Evolutionary conservation across 2,888 invertebrate species (phyloP), one percentile per base, ranked within the genome.

Genomic region (Sphinx pinastri): DNA sequence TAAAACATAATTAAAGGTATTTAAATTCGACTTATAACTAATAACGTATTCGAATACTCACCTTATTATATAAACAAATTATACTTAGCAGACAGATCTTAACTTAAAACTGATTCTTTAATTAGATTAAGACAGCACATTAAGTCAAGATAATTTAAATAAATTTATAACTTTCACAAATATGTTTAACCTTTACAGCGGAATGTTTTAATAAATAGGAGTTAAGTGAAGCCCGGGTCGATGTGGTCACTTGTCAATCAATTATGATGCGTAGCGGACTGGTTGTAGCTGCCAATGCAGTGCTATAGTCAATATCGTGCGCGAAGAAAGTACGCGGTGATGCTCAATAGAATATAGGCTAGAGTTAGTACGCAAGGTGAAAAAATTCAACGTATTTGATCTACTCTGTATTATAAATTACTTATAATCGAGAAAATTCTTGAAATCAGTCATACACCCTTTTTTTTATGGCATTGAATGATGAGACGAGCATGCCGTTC

Each of bases 261-360:
- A 49, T 60, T 45, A 60, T 60, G 60, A 60, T 63, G 63, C 19
- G 19, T 63, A 63, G 19, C 49, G 49, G 13, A 63, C 47, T 47
- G 47, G 16, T 63, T 47, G n/a, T n/a, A n/a, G 14, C 11, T 47
- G 47, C 47, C 11, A 19, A 63, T 47, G 16, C 16, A 12, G 19
- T 19, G 5, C 19, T 19, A 10, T 19, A 54, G 51, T 51, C 47
- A 52, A 59, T 67, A 38, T 70, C 45, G 70, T 67, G 67, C 52
- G n/a, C 67, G 19, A 67, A 67, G 59, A 70, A 70, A 70, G 52
- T 58, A 38, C 13, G 49, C 19, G 38, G 31, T 38, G 13, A 16
- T 63, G 10, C 19, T 7, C 47, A 49, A 19, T 8, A 16, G 3
- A 47, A 16, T 60, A 47, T 60, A 38, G 38, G 5, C 38, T 38